Evolutionary conservation across 2,113 vertebrate genomes (phyloP).

Genomic region (Scatophagus argus): DNA sequence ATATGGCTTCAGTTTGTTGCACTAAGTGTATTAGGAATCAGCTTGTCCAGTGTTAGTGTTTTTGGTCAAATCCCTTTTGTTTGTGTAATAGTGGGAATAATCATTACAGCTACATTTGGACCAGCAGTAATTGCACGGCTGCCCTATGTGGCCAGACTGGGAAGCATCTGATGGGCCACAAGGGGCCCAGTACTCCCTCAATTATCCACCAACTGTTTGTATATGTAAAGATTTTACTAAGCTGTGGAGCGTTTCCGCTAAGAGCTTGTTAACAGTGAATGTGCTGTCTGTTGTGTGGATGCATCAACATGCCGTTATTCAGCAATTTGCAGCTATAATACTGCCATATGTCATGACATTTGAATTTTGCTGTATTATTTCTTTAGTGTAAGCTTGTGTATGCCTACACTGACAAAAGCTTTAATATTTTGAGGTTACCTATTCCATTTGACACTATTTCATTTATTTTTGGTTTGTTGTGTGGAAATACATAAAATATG

Average conservation of each 20-base stretch:
- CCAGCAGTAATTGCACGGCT: constrained; percentile 61
- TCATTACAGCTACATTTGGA: constrained; percentile 63
- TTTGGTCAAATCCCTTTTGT: constrained; percentile 54
- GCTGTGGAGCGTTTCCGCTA: constrained; percentile 37
- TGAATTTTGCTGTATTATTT: constrained; percentile 28
- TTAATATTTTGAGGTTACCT: background rate
- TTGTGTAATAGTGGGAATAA: constrained; percentile 57
- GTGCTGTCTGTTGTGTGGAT: constrained; percentile 28
- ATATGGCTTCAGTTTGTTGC: constrained; percentile 12
- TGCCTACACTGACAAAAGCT: constrained; percentile 1
- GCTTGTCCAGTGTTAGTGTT: constrained; percentile 31
- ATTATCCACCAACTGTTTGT: constrained; percentile 59
- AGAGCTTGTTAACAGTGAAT: constrained; percentile 60
- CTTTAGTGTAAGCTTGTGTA: background rate
- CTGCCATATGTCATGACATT: constrained; percentile 37
- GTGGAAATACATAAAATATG: too few relatives aligned
- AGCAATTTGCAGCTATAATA: constrained; percentile 43
- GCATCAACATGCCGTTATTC: constrained; percentile 30
- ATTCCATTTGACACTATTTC: background rate
- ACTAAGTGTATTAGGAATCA: constrained; percentile 22
- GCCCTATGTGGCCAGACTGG: constrained; percentile 61
- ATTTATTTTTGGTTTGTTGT: too few relatives aligned
- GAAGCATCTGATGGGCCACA: constrained; percentile 50
- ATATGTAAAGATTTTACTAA: constrained; percentile 60
- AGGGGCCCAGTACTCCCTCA: constrained; percentile 31